Base-by-base conservation (phyloP, 2,113 vertebrate genomes). In the Piprites chloris region DNA sequence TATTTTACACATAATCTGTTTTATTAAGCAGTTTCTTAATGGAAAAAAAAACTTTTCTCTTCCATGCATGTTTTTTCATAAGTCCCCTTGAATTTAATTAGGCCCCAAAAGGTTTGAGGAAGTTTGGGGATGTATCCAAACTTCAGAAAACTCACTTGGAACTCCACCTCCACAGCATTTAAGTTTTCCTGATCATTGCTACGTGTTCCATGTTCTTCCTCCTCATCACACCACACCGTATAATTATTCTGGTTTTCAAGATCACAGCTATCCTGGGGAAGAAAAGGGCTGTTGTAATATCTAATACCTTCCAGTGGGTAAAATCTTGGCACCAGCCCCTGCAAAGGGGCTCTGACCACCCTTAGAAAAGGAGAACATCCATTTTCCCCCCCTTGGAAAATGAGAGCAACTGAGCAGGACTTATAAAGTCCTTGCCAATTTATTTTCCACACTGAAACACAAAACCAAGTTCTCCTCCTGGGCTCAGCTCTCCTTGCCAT, bases 1-100 rank as follows among this genome's bases (percentile, higher is more conserved):
- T 93, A 28, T 91, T 96, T 96, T 96, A 81, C 82, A 92, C 75
- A 90, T 90, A 91, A 95, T 95, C 86, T 93, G 87, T 83, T 93
- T 96, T 90, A 97, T 96, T 91, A 96, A 87, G 78, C 61, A 86
- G 66, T 26, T 93, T 89, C 90, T 87, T 93, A 76, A 76, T 33
- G 93, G 90, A 58, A 92, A 69, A 82, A 87, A 80, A 87, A 73
- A 87, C 66, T 96, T 82, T 96, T 93, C 73, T 93, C 85, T 87
- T 79, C 75, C 41, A 33, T 27, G 42, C 39, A 49, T 79, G 35
- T 12, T 71, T 94, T 93, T 95, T 94, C 18, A 91, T 89, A 61
- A 96, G 94, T 63, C 72, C 69, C 68, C 76, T 92, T 0, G 0
- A 94, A 93, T 88, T 74, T 97, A 95, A 97, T 97, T 91, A 96